phyloP scores from a whole-genome alignment of 2,888 invertebrate species.

The Eilema depressum region DNA sequence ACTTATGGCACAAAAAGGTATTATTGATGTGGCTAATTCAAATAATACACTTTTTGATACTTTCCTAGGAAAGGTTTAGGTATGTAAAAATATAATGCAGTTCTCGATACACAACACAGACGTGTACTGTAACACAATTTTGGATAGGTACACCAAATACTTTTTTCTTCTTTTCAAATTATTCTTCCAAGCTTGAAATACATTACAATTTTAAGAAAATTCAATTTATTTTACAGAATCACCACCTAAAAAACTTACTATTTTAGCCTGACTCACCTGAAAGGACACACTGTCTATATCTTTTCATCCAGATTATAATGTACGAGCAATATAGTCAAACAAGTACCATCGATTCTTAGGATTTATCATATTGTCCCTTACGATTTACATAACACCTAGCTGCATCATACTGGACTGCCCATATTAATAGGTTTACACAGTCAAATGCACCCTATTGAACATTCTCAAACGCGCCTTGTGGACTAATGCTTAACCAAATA shows the following conservation, averaged over 20 bases:
- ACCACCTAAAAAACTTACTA: too few relatives aligned
- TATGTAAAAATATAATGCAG: too few relatives aligned
- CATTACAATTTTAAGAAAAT: too few relatives aligned
- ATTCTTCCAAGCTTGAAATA: too few relatives aligned
- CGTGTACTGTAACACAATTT: too few relatives aligned
- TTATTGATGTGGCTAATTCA: background rate
- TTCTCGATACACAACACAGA: too few relatives aligned
- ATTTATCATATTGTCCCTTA: conserved; percentile 63
- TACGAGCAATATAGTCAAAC: conserved; percentile 37
- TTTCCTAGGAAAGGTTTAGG: background rate
- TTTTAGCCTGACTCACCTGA: background rate
- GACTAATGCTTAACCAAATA: conserved; percentile 75
- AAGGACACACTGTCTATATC: conserved; percentile 11
- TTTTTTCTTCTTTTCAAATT: too few relatives aligned
- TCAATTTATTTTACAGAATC: too few relatives aligned
- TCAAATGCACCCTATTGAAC: conserved; percentile 77
- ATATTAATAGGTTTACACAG: conserved; percentile 83
- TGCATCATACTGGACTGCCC: conserved; percentile 65
- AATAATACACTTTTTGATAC: background rate
- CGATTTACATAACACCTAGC: conserved; percentile 74
- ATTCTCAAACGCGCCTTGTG: conserved; percentile 75
- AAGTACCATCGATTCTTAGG: conserved; percentile 46
- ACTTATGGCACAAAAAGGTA: background rate
- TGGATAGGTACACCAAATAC: too few relatives aligned
- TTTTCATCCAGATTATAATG: conserved; percentile 28